A percentile compares a stretch with the other conserved stretches of the same genome.
These are phyloP conservation scores for Microcebus ravelobensis DNA, from an alignment of 2,113 vertebrate species.

Conservation along the genomic window DNA sequence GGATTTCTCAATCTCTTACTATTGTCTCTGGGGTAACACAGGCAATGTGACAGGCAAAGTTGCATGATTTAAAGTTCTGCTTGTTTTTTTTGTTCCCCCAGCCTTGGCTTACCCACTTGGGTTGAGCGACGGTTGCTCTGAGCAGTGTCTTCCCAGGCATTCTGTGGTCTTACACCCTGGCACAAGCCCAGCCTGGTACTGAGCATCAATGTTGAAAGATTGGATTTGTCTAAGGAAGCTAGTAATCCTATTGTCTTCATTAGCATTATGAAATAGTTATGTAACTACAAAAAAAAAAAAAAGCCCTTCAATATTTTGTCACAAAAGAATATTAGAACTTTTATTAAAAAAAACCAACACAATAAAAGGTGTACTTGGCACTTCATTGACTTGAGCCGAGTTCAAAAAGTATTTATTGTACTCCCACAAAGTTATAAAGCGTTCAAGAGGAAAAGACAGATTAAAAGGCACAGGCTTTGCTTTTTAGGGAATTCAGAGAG, in stretches of 20 bases:
- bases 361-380: not conserved
- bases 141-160: too few species aligned
- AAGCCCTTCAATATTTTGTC: not conserved
- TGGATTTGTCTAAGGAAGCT: not conserved
- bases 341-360: not conserved
- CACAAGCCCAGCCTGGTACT: not conserved
- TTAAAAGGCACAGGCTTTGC: not conserved
- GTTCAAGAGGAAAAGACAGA: not conserved
- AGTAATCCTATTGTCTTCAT: constrained; percentile 48
- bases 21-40: not conserved
- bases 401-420: not conserved
- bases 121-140: not conserved
- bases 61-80: not conserved
- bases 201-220: not conserved
- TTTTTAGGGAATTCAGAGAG: not conserved
- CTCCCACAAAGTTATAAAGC: not conserved
- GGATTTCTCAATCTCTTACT: not conserved
- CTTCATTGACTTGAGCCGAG: not conserved
- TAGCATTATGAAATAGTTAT: not conserved
- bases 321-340: not conserved
- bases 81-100: not conserved
- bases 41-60: not conserved
- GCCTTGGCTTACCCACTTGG: not conserved
- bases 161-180: not conserved
- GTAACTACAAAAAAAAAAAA: not conserved